phyloP scores from a whole-genome alignment of 2,888 invertebrate genomes.

The Leptinotarsa haldemani region DNA sequence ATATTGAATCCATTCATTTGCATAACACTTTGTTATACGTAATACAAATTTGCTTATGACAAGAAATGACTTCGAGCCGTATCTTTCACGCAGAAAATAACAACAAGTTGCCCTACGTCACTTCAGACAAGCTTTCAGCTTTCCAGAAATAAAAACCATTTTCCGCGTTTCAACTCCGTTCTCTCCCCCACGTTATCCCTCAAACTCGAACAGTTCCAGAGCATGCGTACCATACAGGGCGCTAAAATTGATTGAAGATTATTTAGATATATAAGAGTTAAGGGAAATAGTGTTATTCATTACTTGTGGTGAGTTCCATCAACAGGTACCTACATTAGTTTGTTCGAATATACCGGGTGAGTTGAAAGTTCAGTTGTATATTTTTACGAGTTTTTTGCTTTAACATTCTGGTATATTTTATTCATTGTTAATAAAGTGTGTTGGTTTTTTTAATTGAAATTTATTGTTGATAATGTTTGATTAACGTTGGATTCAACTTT shows the following conservation, averaged over 20 bases:
- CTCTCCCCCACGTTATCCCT: constrained; percentile 11
- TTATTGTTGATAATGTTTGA: too few relatives aligned
- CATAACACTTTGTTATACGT: constrained; percentile 8
- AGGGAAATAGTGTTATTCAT: constrained; percentile 46
- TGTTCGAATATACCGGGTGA: constrained; percentile 36
- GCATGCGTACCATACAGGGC: constrained; percentile 50
- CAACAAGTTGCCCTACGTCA: neutral
- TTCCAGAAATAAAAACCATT: constrained; percentile 26
- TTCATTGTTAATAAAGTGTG: too few relatives aligned
- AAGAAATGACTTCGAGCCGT: neutral
- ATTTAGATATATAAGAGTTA: constrained; percentile 52
- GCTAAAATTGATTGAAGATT: constrained; percentile 54
- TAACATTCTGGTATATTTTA: neutral
- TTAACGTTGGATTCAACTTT: too few relatives aligned
- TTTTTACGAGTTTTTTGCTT: neutral
- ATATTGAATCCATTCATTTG: neutral
- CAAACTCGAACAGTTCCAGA: constrained; percentile 33
- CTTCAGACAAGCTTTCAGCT: neutral
- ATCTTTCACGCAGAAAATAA: neutral
- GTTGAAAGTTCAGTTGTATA: constrained; percentile 14
- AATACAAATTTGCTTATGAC: constrained; percentile 13
- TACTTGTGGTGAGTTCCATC: constrained; percentile 43
- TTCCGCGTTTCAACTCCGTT: constrained; percentile 27
- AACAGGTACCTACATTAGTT: constrained; percentile 42
- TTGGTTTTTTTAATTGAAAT: too few relatives aligned